Percentiles rank a stretch among this genome's conserved stretches.
These are phyloP conservation scores for Cercopithecus mona DNA, from an alignment of 2,113 vertebrate species.

Conservation along the genomic window DNA sequence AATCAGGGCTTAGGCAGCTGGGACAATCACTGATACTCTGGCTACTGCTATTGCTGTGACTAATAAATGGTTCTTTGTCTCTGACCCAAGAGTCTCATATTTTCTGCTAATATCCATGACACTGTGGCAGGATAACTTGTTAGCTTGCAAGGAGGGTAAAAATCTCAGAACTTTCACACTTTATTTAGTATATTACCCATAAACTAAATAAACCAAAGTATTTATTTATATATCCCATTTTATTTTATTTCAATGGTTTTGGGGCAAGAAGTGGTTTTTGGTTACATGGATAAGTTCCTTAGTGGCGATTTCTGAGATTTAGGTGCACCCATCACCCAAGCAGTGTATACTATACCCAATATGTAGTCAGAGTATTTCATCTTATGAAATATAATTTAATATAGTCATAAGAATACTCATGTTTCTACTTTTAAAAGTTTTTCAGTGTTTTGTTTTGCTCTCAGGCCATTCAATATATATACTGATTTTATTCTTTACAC, in stretches of 20 bases:
- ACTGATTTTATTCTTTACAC: constrained; percentile 24
- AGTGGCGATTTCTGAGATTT: no score
- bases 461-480: neutral
- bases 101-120: neutral
- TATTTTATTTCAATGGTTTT: no score
- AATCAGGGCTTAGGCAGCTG: neutral
- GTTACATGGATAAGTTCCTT: no score
- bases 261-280: no score
- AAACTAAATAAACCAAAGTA: neutral
- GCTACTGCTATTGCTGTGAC: neutral
- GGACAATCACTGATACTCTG: neutral
- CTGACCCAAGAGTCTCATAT: neutral
- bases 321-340: no score
- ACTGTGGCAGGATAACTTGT: neutral
- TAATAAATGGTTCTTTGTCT: neutral
- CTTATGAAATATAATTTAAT: neutral
- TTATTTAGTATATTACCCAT: neutral
- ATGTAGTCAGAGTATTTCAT: no score
- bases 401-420: neutral
- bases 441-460: constrained; percentile 18
- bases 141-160: neutral
- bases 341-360: no score
- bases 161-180: neutral
- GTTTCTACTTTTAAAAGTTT: neutral
- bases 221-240: no score